These are phyloP conservation scores for Gnathonemus echidnorhynchus DNA, from an alignment of 2,113 vertebrate genomes.

Conservation along the genomic window DNA sequence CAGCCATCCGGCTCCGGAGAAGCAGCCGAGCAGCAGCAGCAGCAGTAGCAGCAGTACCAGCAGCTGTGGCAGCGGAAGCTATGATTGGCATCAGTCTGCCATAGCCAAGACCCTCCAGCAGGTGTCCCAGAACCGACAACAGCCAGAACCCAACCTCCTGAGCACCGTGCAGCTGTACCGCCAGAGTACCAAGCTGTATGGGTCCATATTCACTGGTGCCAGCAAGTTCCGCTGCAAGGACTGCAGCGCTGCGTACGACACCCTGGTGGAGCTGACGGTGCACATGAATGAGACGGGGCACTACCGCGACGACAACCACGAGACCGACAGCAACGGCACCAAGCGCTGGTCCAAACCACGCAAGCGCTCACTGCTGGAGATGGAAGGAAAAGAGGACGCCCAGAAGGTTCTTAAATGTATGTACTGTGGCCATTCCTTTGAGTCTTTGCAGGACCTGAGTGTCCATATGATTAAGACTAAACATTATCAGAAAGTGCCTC, in stretches of 20 bases:
- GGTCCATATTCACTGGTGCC: conserved; percentile 94
- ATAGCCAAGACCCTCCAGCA: conserved; percentile 92
- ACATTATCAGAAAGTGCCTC: conserved; percentile 99
- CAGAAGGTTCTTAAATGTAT: conserved; percentile 97
- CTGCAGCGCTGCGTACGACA: conserved; percentile 94
- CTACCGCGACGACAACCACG: conserved; percentile 97
- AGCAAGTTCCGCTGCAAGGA: conserved; percentile 98
- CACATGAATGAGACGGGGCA: conserved; percentile 99
- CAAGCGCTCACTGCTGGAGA: conserved; percentile 94
- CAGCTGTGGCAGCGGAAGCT: conserved; percentile 73
- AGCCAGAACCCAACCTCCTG: conserved; percentile 84
- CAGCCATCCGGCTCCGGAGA: conserved; percentile 67
- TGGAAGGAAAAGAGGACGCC: conserved; percentile 97
- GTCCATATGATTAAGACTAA: conserved; percentile 99
- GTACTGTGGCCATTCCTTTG: conserved; percentile 98
- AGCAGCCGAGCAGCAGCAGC: conserved; percentile 70
- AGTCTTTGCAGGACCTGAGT: conserved; percentile 95
- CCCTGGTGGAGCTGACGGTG: conserved; percentile 91
- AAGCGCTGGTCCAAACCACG: conserved; percentile 98
- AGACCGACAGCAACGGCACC: conserved; percentile 76
- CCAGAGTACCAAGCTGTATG: conserved; percentile 91
- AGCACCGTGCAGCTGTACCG: conserved; percentile 95
- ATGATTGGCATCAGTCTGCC: conserved; percentile 97
- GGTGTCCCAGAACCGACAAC: conserved; percentile 71
- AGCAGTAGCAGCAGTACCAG: conserved; percentile 81